These are phyloP conservation scores for Pinna nobilis DNA, from an alignment of 1,140 invertebrate genomes.

Conservation along the genomic window DNA sequence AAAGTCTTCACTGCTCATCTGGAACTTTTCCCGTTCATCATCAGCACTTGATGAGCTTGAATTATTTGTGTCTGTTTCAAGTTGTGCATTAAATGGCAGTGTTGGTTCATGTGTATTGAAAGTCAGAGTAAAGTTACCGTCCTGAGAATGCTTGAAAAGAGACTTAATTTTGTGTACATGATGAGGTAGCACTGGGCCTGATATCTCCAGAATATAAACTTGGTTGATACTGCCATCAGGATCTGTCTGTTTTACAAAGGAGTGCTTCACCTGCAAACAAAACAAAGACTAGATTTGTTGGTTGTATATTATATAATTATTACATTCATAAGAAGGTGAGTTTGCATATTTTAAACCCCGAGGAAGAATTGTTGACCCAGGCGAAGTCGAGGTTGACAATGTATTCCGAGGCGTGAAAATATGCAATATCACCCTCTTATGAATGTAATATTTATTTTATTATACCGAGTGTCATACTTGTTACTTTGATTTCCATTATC, in stretches of 20 bases:
- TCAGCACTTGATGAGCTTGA: no score
- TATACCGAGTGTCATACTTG: no score
- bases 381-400: no score
- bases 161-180: slow-evolving; percentile 34
- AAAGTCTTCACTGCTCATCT: slow-evolving; percentile 6
- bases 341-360: no score
- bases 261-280: slow-evolving; percentile 54
- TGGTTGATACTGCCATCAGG: slow-evolving; percentile 39
- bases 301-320: no score
- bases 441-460: no score
- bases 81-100: slow-evolving; percentile 43
- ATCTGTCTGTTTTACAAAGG: slow-evolving; percentile 46
- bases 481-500: no score
- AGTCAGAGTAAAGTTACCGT: slow-evolving; percentile 39
- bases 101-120: slow-evolving; percentile 57
- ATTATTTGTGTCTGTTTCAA: not conserved
- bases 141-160: slow-evolving; percentile 42
- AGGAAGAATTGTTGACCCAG: no score
- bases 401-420: no score
- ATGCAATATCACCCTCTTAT: no score
- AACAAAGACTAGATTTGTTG: no score
- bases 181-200: slow-evolving; percentile 48
- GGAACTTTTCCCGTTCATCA: slow-evolving; percentile 7
- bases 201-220: slow-evolving; percentile 51
- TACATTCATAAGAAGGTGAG: no score